These are phyloP conservation scores for Trematomus bernacchii DNA, from an alignment of 2,797 vertebrate genomes.

Conservation along the genomic window DNA sequence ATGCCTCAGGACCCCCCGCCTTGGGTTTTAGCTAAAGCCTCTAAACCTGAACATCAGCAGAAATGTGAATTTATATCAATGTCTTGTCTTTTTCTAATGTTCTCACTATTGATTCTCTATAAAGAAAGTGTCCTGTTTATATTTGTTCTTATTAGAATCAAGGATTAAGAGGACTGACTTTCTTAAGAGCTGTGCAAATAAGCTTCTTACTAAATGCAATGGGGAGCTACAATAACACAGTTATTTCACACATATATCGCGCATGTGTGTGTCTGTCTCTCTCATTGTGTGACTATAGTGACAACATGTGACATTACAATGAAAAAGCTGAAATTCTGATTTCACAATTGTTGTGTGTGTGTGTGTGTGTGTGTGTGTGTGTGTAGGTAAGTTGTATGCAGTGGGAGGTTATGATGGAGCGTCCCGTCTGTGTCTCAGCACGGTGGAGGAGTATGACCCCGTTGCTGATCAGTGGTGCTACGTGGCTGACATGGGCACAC, in stretches of 20 bases:
- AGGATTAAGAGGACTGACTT: slow-evolving; percentile 2
- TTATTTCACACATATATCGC: background rate
- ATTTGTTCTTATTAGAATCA: slow-evolving; percentile 10
- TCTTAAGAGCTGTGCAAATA: background rate
- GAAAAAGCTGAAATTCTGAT: no score
- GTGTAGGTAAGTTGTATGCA: no score
- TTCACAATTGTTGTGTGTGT: no score
- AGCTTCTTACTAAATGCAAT: background rate
- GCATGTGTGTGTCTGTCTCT: no score
- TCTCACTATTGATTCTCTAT: slow-evolving; percentile 7
- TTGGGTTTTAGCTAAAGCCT: slow-evolving; percentile 26
- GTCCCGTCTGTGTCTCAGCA: no score
- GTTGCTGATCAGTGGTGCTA: no score
- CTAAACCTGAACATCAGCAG: slow-evolving; percentile 35
- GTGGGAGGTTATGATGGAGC: no score
- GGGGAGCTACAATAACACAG: background rate
- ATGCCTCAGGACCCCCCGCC: slow-evolving; percentile 26
- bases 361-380: no score
- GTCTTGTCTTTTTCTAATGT: background rate
- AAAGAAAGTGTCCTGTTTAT: background rate
- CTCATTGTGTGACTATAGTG: no score
- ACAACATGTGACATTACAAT: no score
- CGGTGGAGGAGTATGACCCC: no score
- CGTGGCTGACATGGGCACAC: no score
- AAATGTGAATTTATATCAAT: slow-evolving; percentile 23